Evolutionary conservation across 2,888 invertebrate species (phyloP).

Genomic region (Sialis lutaria): DNA sequence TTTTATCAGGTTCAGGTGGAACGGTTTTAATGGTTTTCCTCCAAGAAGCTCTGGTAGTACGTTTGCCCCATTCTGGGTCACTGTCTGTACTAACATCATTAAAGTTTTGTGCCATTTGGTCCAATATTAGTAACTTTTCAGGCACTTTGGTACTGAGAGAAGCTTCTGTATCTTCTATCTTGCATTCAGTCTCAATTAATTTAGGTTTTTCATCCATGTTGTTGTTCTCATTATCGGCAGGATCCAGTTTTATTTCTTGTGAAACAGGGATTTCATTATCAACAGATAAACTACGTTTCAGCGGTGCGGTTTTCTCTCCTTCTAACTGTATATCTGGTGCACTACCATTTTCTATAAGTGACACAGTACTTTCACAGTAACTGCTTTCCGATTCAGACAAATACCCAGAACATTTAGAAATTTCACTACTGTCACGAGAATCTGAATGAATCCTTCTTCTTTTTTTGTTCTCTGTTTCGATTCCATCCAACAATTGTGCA

Average conservation of each 20-base stretch:
- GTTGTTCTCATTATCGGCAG: constrained; percentile 10
- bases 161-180: constrained; percentile 4
- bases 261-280: neutral
- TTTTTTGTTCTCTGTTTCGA: constrained; percentile 30
- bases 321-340: constrained; percentile 3
- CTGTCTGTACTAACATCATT: constrained; percentile 17
- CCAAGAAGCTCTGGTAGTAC: constrained; percentile 3
- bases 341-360: constrained; percentile 3
- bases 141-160: constrained; percentile 27
- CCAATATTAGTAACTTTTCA: constrained; percentile 32
- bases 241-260: constrained; percentile 4
- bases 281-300: neutral
- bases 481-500: constrained; percentile 35
- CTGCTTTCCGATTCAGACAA: constrained; percentile 43
- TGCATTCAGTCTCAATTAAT: neutral
- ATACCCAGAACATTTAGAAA: constrained; percentile 40
- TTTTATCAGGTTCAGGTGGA: neutral
- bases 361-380: constrained; percentile 26
- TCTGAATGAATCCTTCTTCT: constrained; percentile 37
- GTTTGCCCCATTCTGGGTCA: constrained; percentile 4
- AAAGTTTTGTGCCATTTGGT: constrained; percentile 41
- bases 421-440: constrained; percentile 38
- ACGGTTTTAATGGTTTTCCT: neutral
- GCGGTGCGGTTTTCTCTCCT: constrained; percentile 9
- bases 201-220: constrained; percentile 8